A percentile compares a stretch with the other conserved stretches of the same genome.
Evolutionary conservation across 1,140 invertebrate species (phyloP).

Genomic region (Penaeus indicus): DNA sequence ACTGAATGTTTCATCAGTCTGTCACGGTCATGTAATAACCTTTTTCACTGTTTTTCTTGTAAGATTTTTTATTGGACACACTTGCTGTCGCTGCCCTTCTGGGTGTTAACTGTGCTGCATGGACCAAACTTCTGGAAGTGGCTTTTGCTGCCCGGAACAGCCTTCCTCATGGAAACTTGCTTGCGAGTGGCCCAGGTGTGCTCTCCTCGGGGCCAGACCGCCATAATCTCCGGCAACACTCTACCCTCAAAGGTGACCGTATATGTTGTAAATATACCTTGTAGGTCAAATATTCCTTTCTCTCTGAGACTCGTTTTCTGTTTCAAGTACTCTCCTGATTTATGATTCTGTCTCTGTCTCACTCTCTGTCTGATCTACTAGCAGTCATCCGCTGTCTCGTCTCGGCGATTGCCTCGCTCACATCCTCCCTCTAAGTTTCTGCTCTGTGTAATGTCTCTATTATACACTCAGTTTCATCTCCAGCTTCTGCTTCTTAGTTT

Average conservation of each 20-base stretch:
- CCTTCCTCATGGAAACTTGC: constrained; percentile 86
- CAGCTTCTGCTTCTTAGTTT: no score
- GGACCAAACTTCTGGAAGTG: constrained; percentile 96
- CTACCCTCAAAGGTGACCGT: constrained; percentile 81
- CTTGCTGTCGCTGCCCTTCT: constrained; percentile 91
- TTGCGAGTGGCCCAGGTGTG: constrained; percentile 73
- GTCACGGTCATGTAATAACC: no score
- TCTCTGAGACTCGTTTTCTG: no score
- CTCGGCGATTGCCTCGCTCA: no score
- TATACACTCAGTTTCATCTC: no score
- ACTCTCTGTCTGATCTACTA: no score
- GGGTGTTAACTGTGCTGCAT: constrained; percentile 87
- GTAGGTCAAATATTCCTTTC: neutral
- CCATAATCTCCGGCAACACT: constrained; percentile 82
- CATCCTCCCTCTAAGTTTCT: no score
- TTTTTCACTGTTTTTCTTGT: constrained; percentile 24
- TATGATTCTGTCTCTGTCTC: no score
- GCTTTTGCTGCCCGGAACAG: constrained; percentile 86
- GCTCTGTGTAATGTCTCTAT: no score
- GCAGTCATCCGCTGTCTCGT: no score
- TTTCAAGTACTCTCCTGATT: no score
- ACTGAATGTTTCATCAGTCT: neutral
- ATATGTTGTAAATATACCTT: neutral
- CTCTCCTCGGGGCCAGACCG: constrained; percentile 71
- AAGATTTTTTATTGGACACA: constrained; percentile 97